Base-by-base conservation (phyloP, 1,140 invertebrate genomes). In the Cecropterus lyciades region DNA sequence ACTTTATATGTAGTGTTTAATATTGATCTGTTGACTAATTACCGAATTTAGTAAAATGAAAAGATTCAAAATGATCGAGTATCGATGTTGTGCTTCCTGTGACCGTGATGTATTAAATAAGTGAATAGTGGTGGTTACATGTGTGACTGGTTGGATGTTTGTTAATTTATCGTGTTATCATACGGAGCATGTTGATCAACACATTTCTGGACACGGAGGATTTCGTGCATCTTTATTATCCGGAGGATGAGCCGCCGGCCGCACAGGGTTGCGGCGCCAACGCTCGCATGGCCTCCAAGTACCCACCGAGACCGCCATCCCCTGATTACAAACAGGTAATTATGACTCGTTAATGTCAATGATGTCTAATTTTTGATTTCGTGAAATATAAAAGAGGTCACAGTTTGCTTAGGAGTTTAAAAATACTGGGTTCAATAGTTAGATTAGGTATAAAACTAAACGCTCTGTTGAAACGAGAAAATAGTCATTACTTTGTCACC, bases 131-230 rank as follows among this genome's bases (percentile, higher is more conserved):
- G n/a, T 87, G 75, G 78, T 85, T 77, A 51, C 48, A 73, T 45
- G 70, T 78, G 86, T 84, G 82, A 84, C 84, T 85, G 70, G 56
- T 77, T 85, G 86, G 80, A 88, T 77, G 73, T 75, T 87, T 77
- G 79, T 0, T 27, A 5, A 30, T 33, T 15, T 37, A n/a, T 6
- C 40, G 37, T 79, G 73, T 81, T 75, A 63, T 65, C 43, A 46
- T 73, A 62, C 77, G 83, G 82, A 89, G 73, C 84, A 92, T 92
- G 89, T 81, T 92, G 84, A 92, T 92, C 80, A 92, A 91, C 75
- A 91, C 89, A 57, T 89, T 77, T 60, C 80, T 92, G 77, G 89
- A 92, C 82, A 91, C 88, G 78, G 89, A 92, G 79, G 89, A 92
- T 80, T 92, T 92, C 82, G 89, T 92, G 81, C 88, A 92, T 48